Percentiles rank a stretch among this genome's conserved stretches.
Evolutionary conservation across 2,797 vertebrate genomes (phyloP).

Genomic region (Characodon lateralis): DNA sequence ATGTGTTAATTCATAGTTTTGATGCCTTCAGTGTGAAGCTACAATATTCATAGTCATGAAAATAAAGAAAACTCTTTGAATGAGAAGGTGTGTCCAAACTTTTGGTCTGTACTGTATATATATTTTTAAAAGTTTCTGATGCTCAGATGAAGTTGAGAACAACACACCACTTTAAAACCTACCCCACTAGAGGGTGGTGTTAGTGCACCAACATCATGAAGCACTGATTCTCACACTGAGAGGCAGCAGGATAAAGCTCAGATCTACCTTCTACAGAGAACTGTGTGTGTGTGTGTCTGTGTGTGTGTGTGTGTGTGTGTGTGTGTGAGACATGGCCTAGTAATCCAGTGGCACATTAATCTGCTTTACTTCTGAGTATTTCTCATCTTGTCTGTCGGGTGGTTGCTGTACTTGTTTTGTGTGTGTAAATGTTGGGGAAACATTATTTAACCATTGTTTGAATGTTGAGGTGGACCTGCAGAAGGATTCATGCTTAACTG

Average conservation of each 20-base stretch:
- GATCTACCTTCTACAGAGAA: constrained; percentile 36
- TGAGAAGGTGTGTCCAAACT: too few relatives aligned
- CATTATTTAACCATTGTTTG: neutral
- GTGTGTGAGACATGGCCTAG: constrained; percentile 57
- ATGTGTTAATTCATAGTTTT: too few relatives aligned
- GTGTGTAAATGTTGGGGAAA: neutral
- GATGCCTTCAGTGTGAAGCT: too few relatives aligned
- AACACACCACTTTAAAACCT: constrained; percentile 1
- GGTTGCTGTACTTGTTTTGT: constrained; percentile 18
- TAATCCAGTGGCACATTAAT: constrained; percentile 76
- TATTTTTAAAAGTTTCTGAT: neutral
- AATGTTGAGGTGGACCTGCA: too few relatives aligned
- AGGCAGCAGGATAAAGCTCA: constrained; percentile 19
- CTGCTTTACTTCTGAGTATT: constrained; percentile 66
- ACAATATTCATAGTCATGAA: too few relatives aligned
- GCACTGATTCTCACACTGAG: neutral
- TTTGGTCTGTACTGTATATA: neutral
- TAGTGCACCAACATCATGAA: constrained; percentile 7
- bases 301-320: constrained; percentile 17
- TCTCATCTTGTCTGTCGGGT: constrained; percentile 37
- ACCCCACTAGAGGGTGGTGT: constrained; percentile 67
- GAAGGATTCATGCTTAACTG: neutral
- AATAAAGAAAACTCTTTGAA: too few relatives aligned
- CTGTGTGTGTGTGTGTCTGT: constrained; percentile 13
- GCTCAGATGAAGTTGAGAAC: neutral